Conservation (phyloP, 2,113 vertebrate species). For the Tychaedon coryphoeus region DNA sequence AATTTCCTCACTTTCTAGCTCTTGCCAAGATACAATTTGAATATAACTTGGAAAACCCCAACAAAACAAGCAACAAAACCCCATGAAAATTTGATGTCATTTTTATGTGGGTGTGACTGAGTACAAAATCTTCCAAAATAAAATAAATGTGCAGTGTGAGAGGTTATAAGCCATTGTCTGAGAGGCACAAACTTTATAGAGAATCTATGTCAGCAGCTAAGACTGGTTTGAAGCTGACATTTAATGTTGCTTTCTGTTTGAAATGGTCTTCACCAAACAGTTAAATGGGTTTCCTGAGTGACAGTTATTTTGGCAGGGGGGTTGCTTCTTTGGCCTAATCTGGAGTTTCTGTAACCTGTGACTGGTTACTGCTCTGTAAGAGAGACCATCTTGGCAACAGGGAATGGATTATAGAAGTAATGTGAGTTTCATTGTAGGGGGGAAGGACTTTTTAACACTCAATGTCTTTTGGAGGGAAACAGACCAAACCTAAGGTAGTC, state of each 20-base stretch:
- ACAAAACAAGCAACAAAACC: not conserved
- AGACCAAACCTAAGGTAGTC: not conserved
- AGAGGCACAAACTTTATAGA: not conserved
- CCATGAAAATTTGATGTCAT: not conserved
- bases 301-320: fast-evolving
- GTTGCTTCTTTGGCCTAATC: not conserved
- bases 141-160: not conserved
- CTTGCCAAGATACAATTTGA: not conserved
- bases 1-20: not conserved
- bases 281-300: not conserved
- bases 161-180: not conserved
- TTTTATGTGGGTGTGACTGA: not conserved
- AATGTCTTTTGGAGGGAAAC: not conserved
- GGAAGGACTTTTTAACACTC: not conserved
- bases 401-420: not conserved
- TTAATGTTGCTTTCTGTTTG: not conserved
- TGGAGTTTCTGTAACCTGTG: not conserved
- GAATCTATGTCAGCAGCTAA: not conserved
- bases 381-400: not conserved
- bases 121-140: not conserved
- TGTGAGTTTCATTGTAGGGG: fast-evolving
- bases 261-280: not conserved
- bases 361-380: not conserved
- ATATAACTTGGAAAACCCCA: not conserved
- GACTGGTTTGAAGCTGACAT: not conserved